phyloP scores from a whole-genome alignment of 2,113 vertebrate genomes.

The Mustela nigripes region DNA sequence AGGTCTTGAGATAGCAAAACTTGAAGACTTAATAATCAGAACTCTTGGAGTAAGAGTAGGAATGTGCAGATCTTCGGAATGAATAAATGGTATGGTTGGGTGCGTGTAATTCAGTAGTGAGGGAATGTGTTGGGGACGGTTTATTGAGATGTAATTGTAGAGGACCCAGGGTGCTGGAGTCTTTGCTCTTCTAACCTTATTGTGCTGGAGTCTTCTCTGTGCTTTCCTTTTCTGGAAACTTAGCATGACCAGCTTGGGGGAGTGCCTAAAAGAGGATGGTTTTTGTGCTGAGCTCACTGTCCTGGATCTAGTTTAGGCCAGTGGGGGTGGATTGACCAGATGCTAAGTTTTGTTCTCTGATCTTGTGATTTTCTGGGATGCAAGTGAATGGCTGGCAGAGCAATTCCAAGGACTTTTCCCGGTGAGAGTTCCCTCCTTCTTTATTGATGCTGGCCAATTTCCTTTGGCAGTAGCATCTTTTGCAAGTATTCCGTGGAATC shows the following conservation, averaged over 20 bases:
- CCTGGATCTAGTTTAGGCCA: neutral
- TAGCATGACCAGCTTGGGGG: neutral
- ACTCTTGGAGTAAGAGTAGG: neutral
- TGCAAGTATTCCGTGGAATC: neutral
- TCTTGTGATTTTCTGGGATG: constrained; percentile 70
- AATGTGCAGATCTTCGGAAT: neutral
- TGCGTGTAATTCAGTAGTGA: neutral
- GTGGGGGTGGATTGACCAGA: neutral
- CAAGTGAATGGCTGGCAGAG: constrained; percentile 49
- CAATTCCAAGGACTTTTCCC: constrained; percentile 32
- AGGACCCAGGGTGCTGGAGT: neutral
- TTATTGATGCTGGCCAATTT: constrained; percentile 62
- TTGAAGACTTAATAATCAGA: neutral
- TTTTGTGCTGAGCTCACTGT: neutral
- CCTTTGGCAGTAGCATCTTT: neutral
- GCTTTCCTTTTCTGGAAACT: neutral
- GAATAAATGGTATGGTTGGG: neutral
- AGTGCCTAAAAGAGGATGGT: neutral
- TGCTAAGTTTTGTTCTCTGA: constrained; percentile 50
- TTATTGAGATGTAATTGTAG: neutral
- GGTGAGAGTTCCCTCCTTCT: neutral
- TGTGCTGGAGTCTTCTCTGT: neutral
- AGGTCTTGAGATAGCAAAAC: neutral
- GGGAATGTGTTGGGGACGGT: neutral
- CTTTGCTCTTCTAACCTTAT: neutral